A percentile compares a stretch with the other conserved stretches of the same genome.
Evolutionary conservation across 2,888 invertebrate genomes (phyloP).

Genomic region (Stramonita haemastoma): DNA sequence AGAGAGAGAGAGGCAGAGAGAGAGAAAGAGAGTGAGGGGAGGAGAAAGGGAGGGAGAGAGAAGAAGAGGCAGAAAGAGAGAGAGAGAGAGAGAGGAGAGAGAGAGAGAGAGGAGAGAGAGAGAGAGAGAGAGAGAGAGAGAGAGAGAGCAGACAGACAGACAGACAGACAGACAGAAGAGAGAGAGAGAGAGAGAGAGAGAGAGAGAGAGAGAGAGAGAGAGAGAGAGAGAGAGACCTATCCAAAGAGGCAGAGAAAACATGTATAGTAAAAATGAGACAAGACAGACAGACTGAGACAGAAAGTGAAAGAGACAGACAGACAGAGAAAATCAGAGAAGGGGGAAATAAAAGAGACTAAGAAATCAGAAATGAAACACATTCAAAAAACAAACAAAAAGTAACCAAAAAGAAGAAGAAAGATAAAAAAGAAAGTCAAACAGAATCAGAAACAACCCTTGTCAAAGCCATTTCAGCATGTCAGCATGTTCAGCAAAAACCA

Average conservation of each 20-base stretch:
- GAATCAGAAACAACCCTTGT: no score
- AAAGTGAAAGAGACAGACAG: constrained; percentile 34
- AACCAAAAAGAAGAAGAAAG: not conserved
- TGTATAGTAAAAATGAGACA: constrained; percentile 33
- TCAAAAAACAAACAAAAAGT: not conserved
- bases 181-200: constrained; percentile 19
- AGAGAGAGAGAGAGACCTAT: constrained; percentile 24
- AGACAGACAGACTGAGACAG: constrained; percentile 32
- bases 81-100: constrained; percentile 8
- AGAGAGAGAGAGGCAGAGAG: constrained; percentile 13
- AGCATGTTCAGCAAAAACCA: no score
- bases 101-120: constrained; percentile 25
- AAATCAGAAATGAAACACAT: not conserved
- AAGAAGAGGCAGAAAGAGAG: constrained; percentile 1
- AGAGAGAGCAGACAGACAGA: not conserved
- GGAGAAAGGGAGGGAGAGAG: constrained; percentile 27
- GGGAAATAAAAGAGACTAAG: no score
- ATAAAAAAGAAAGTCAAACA: not conserved
- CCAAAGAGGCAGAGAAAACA: not conserved
- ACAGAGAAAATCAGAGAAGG: not conserved
- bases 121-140: constrained; percentile 14
- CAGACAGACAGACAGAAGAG: not conserved
- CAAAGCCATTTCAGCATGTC: no score
- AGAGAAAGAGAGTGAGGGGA: constrained; percentile 38
- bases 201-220: constrained; percentile 14